Evolutionary conservation across 1,140 invertebrate species (phyloP).

Genomic region (Calliphora vicina): DNA sequence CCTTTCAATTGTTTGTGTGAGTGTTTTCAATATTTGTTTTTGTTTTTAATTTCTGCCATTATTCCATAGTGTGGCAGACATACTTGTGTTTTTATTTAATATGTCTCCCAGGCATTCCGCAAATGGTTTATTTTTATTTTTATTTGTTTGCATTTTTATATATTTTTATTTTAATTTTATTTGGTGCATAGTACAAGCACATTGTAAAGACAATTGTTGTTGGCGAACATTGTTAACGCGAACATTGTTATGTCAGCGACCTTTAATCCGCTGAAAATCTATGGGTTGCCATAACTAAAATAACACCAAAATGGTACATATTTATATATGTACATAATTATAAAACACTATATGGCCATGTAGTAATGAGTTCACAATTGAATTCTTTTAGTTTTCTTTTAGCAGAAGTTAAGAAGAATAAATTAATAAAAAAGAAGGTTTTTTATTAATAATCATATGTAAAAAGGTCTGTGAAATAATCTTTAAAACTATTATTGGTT

Average conservation of each 20-base stretch:
- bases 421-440: too few species aligned
- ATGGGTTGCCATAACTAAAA: not conserved
- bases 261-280: not conserved
- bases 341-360: too few species aligned
- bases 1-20: not conserved
- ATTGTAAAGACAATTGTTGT: not conserved
- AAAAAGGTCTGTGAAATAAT: too few species aligned
- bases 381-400: too few species aligned
- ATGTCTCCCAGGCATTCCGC: constrained; percentile 5
- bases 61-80: not conserved
- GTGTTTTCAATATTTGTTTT: not conserved
- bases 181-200: not conserved
- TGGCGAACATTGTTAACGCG: not conserved
- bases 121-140: not conserved
- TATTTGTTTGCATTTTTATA: not conserved
- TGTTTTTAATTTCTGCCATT: not conserved
- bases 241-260: not conserved
- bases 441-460: too few species aligned
- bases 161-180: not conserved
- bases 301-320: not conserved
- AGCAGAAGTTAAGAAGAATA: too few species aligned
- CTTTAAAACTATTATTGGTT: too few species aligned
- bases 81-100: not conserved
- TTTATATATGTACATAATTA: too few species aligned
- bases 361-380: too few species aligned